Percentiles rank a stretch among this genome's conserved stretches.
phyloP scores from a whole-genome alignment of 2,797 vertebrate genomes.

The Neosalanx taihuensis region DNA sequence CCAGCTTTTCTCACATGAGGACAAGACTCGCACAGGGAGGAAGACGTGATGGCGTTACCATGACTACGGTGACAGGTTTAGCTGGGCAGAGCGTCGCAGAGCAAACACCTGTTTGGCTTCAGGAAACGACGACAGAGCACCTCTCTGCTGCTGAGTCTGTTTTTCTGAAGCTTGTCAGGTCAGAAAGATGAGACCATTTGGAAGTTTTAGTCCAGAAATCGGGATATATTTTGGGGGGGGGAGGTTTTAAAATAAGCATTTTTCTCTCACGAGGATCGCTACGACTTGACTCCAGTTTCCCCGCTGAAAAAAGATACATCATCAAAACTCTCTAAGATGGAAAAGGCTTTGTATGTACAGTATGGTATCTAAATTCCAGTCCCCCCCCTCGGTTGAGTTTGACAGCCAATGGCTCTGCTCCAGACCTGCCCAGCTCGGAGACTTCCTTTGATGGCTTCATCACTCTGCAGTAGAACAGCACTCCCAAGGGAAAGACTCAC shows the following conservation, averaged over 20 bases:
- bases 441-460: constrained; percentile 31
- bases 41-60: constrained; percentile 10
- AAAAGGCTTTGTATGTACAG: not conserved
- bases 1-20: constrained; percentile 4
- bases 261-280: not conserved
- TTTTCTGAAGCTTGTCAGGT: not conserved
- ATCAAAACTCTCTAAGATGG: not conserved
- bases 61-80: constrained; percentile 24
- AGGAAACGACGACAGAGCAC: not conserved
- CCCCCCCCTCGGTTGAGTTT: constrained; percentile 37
- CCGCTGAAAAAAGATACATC: not conserved
- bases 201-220: not conserved
- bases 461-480: constrained; percentile 4
- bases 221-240: too few species aligned
- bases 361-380: too few species aligned
- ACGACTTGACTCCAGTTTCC: not conserved
- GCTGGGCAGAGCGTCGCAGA: not conserved
- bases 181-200: not conserved
- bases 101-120: constrained; percentile 8
- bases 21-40: constrained; percentile 24
- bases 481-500: not conserved
- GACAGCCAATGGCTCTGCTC: constrained; percentile 30
- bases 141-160: too few species aligned
- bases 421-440: constrained; percentile 35
- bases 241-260: not conserved